Conservation (phyloP, 1,140 invertebrate species). For the Helicoverpa zea region DNA sequence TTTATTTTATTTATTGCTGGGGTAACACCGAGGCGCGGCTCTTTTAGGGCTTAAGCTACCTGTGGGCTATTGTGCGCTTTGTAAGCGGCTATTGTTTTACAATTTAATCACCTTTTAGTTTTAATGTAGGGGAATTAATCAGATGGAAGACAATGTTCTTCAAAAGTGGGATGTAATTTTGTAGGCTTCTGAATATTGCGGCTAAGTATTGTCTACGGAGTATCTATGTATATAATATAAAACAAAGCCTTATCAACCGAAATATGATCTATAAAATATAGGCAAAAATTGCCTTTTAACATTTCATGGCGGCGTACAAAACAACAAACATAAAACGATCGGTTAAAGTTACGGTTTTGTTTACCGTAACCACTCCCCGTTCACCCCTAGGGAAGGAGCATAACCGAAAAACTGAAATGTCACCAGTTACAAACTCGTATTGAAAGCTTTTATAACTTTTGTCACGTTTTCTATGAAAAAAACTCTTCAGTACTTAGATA, state of each 20-base stretch:
- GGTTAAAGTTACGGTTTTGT: conserved; percentile 65
- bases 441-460: not conserved
- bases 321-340: conserved; percentile 61
- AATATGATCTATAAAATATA: not conserved
- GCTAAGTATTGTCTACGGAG: too few relatives aligned
- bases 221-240: too few relatives aligned
- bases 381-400: conserved; percentile 47
- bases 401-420: conserved; percentile 15
- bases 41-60: conserved; percentile 32
- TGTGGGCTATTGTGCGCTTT: conserved; percentile 28
- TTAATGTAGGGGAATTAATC: not conserved
- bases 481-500: too few relatives aligned
- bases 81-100: conserved; percentile 24
- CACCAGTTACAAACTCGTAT: conserved; percentile 34
- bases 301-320: conserved; percentile 49
- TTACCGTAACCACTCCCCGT: conserved; percentile 52
- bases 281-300: not conserved
- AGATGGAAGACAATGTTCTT: not conserved
- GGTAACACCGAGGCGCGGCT: conserved; percentile 24
- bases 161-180: not conserved
- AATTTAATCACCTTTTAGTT: conserved; percentile 29
- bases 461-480: not conserved
- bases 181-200: too few relatives aligned
- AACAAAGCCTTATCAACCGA: too few relatives aligned
- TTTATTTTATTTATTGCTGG: conserved; percentile 46